Conservation (phyloP, 1,140 invertebrate genomes). For the roundworm (Caenorhabditis elegans) region DNA sequence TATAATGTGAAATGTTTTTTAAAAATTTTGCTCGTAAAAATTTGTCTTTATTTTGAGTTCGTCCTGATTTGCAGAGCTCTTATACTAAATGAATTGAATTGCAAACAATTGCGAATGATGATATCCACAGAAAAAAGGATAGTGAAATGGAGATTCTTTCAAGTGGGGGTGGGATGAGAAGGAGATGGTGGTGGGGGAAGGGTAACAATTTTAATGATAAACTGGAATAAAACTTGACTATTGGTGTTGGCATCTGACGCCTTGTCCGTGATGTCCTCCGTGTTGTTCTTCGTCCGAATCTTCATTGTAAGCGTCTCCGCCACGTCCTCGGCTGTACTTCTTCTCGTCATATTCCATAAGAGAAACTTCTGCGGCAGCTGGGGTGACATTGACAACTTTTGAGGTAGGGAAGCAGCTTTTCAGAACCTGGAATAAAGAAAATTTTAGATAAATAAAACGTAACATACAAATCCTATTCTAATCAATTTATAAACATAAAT, state of each 20-base stretch:
- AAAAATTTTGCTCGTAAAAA: neutral
- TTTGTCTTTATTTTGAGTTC: neutral
- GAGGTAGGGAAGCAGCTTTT: neutral
- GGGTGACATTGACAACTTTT: neutral
- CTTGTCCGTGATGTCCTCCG: constrained; percentile 25
- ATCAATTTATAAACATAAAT: too few relatives aligned
- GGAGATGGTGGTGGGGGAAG: neutral
- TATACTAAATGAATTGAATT: too few relatives aligned
- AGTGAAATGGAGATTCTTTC: constrained; percentile 9
- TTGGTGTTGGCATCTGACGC: constrained; percentile 35
- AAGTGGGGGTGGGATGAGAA: constrained; percentile 9
- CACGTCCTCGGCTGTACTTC: constrained; percentile 66
- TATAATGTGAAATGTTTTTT: constrained; percentile 45
- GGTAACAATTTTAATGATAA: neutral
- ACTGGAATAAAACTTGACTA: neutral
- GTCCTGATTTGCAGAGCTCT: too few relatives aligned
- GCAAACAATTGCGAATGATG: neutral
- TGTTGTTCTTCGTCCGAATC: constrained; percentile 72
- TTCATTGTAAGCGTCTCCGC: constrained; percentile 72
- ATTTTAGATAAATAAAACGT: too few relatives aligned
- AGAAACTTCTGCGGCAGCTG: constrained; percentile 79
- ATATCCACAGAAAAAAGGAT: constrained; percentile 10
- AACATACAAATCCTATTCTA: too few relatives aligned
- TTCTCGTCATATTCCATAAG: constrained; percentile 75
- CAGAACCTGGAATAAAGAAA: too few relatives aligned